Evolutionary conservation across 1,140 invertebrate species (phyloP).

Genomic region (Macrotrachela quadricornifera): DNA sequence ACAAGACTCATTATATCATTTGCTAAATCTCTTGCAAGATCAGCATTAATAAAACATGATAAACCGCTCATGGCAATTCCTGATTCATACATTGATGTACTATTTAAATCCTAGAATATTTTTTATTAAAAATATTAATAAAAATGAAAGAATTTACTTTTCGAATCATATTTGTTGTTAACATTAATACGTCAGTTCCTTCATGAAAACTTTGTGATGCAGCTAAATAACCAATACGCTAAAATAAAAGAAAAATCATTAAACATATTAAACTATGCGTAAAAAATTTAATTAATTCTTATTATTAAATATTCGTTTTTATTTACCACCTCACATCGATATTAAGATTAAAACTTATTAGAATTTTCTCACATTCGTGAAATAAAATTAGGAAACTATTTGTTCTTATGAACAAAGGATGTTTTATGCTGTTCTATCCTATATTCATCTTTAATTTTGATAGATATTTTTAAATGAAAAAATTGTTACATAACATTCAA

Average conservation of each 20-base stretch:
- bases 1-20: conserved; percentile 74
- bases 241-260: conserved; percentile 7
- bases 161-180: conserved; percentile 97
- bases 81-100: conserved; percentile 92
- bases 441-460: too few relatives aligned
- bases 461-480: too few relatives aligned
- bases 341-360: too few relatives aligned
- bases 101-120: conserved; percentile 55
- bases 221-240: conserved; percentile 78
- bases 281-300: too few relatives aligned
- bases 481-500: too few relatives aligned
- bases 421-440: too few relatives aligned
- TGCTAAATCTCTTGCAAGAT: conserved; percentile 81
- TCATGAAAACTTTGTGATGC: conserved; percentile 90
- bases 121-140: too few relatives aligned
- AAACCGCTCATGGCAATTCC: conserved; percentile 80
- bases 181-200: conserved; percentile 87
- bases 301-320: too few relatives aligned
- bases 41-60: conserved; percentile 84
- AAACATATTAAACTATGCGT: neutral
- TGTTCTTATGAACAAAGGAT: too few relatives aligned
- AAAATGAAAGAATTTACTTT: conserved; percentile 33
- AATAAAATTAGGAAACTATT: too few relatives aligned
- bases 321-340: too few relatives aligned
- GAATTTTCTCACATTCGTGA: too few relatives aligned